Evolutionary conservation across 2,888 invertebrate species (phyloP).

Genomic region (Ectobius pallidus): DNA sequence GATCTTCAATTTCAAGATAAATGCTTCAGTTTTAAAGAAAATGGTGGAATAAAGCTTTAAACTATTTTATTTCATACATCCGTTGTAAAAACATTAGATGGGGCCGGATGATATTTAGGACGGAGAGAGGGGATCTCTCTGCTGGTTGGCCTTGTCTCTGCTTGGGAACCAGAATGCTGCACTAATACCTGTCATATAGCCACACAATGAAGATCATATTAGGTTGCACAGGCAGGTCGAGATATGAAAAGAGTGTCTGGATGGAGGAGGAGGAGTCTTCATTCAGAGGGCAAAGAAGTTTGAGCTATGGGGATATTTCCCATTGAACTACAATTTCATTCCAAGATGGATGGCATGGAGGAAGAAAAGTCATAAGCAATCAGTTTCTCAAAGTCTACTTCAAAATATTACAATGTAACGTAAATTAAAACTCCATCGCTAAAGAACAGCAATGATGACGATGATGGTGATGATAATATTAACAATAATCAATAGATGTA

Average conservation of each 20-base stretch:
- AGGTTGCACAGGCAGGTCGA: background rate
- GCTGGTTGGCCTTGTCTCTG: slow-evolving; percentile 25
- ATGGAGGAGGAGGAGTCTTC: background rate
- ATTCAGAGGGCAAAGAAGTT: background rate
- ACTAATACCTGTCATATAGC: background rate
- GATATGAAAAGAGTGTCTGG: background rate
- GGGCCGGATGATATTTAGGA: background rate
- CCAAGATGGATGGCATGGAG: too few species aligned
- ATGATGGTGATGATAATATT: too few species aligned
- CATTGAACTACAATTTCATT: too few species aligned
- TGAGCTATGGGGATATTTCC: background rate
- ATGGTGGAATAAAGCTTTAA: background rate
- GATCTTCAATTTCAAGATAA: too few species aligned
- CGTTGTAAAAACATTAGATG: background rate
- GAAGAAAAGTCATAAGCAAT: too few species aligned
- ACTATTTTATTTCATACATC: background rate
- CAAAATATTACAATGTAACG: too few species aligned
- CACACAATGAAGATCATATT: slow-evolving; percentile 14
- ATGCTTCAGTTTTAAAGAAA: background rate
- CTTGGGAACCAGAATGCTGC: background rate
- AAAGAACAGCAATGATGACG: too few species aligned
- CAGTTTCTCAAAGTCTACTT: too few species aligned
- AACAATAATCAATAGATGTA: too few species aligned
- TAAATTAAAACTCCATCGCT: too few species aligned
- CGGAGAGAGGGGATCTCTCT: background rate